Base-by-base conservation (phyloP, 2,888 invertebrate genomes). In the Drosophila histrio region DNA sequence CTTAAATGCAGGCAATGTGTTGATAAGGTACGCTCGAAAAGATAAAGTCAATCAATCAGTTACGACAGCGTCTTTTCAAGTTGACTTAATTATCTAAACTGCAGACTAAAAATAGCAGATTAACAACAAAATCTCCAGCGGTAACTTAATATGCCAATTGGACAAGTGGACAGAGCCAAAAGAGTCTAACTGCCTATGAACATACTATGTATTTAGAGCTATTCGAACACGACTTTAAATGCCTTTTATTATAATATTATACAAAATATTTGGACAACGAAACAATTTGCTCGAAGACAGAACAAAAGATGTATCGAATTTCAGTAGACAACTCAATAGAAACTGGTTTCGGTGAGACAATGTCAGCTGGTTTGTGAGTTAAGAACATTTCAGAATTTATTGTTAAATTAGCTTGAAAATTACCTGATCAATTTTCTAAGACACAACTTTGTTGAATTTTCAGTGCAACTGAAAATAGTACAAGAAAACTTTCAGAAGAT, bases 1-100 rank as follows among this genome's bases (percentile, higher is more conserved):
- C 50, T 75, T 41, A 54, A 71, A 13, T 75, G 71, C 46, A 67
- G 66, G 44, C 60, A 52, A 41, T 74, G 77, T 82, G 75, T 85
- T 81, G 81, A 81, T 85, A 81, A 85, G 77, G 38, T 22, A 39
- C 50, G 59, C 62, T 63, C 64, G 67, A 38, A 53, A 21, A 71
- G 86, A 83, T 83, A 83, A 86, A 83, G 82, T 83, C 82, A 83
- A 83, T 83, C 82, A 86, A 83, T 83, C 78, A 82, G 68, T 64
- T 76, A 64, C 58, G 72, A 86, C 86, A 82, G 78, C 79, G 59
- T 74, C 68, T 68, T 65, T 80, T 76, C 61, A 82, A 72, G 62
- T 67, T 69, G 78, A 86, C 82, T 83, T 86, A 83, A 83, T 83
- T 83, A 83, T 80, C 72, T 77, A 53, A 63, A 58, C 62, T 47